These are phyloP conservation scores for silkworm (Bombyx mori) DNA, from an alignment of 1,140 invertebrate species.

Conservation along the genomic window ASM3026992v2 NC_085129.1:16164501-16165000, in stretches of 20 bases:
- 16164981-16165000: constrained; percentile 76
- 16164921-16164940: constrained; percentile 73
- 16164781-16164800: constrained; percentile 40
- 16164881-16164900: constrained; percentile 75
- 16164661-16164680: constrained; percentile 25
- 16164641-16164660: constrained; percentile 26
- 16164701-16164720: constrained; percentile 60
- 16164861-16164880: constrained; percentile 75
- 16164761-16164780: constrained; percentile 53
- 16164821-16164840: constrained; percentile 65
- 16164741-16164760: constrained; percentile 59
- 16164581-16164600: not conserved
- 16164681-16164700: constrained; percentile 63
- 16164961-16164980: constrained; percentile 74
- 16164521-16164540: not conserved
- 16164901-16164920: constrained; percentile 77
- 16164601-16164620: constrained; percentile 7
- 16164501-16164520: not conserved
- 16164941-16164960: constrained; percentile 74
- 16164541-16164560: not conserved
- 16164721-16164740: constrained; percentile 53
- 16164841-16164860: constrained; percentile 67
- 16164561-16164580: not conserved
- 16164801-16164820: constrained; percentile 62
- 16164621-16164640: constrained; percentile 50